Percentiles rank a stretch among this genome's conserved stretches.
Evolutionary conservation across 35 echinoderm and acorn worm genomes (phyloP).

Genomic region (Heliocidaris erythrogramma): DNA sequence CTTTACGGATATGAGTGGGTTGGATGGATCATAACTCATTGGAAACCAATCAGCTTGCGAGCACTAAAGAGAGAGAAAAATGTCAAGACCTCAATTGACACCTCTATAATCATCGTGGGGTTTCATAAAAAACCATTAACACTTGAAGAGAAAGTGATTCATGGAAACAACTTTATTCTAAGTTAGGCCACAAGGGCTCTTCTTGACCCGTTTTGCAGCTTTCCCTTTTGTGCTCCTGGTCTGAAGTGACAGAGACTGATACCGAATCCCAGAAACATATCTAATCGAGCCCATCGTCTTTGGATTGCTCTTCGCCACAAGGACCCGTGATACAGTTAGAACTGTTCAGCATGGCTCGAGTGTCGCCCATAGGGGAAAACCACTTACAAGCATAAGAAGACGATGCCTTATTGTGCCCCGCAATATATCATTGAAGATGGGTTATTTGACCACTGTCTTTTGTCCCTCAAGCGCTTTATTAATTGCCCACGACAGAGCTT

Average conservation of each 20-base stretch:
- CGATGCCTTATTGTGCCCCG: background rate
- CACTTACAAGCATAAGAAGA: background rate
- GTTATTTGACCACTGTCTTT: background rate
- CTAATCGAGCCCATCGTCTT: conserved; percentile 1
- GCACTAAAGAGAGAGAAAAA: background rate
- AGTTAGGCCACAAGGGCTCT: conserved; percentile 8
- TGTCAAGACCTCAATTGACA: conserved; percentile 4
- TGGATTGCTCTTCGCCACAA: background rate
- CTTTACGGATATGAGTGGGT: background rate
- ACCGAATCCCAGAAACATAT: conserved; percentile 11
- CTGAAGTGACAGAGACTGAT: background rate
- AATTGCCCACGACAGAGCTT: background rate
- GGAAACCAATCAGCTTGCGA: too few relatives aligned
- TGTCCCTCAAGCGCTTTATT: background rate
- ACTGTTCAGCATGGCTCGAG: background rate
- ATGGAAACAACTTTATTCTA: background rate
- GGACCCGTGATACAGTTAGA: conserved; percentile 15
- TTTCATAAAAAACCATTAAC: background rate
- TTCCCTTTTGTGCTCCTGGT: background rate
- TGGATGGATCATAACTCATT: background rate
- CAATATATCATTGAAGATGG: background rate
- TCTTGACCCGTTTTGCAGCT: conserved; percentile 1
- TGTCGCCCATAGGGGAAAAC: conserved; percentile 8
- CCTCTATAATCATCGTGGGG: background rate
- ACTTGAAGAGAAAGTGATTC: background rate